Evolutionary conservation across 1,140 invertebrate species (phyloP).

Genomic region (Ectropis grisescens): DNA sequence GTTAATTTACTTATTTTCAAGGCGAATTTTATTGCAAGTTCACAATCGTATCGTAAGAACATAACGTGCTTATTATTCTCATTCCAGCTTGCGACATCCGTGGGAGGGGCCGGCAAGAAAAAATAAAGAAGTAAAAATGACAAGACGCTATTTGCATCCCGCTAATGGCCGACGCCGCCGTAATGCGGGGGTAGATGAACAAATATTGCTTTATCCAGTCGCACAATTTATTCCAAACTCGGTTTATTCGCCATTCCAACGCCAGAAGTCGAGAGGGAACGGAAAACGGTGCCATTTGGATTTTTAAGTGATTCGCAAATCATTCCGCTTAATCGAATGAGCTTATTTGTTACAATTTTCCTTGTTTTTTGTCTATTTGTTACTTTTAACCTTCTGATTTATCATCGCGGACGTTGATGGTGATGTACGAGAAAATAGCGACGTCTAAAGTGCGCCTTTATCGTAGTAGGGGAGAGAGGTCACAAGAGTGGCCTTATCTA

Average conservation of each 20-base stretch:
- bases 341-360: constrained; percentile 43
- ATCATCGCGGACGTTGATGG: background rate
- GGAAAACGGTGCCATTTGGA: constrained; percentile 49
- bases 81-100: constrained; percentile 26
- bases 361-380: constrained; percentile 22
- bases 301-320: constrained; percentile 59
- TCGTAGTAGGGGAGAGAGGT: constrained; percentile 24
- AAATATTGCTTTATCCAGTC: constrained; percentile 69
- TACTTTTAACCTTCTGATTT: constrained; percentile 2
- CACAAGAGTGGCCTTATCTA: constrained; percentile 41
- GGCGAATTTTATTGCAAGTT: constrained; percentile 22
- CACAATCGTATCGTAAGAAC: constrained; percentile 35
- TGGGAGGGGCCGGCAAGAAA: constrained; percentile 41
- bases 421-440: constrained; percentile 10
- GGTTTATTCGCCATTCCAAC: constrained; percentile 53
- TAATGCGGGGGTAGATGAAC: constrained; percentile 67
- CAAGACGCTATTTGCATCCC: constrained; percentile 69
- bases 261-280: constrained; percentile 42
- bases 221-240: constrained; percentile 65
- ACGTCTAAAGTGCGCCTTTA: constrained; percentile 17
- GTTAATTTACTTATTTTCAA: too few relatives aligned
- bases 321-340: constrained; percentile 57
- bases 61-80: too few relatives aligned
- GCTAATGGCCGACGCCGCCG: constrained; percentile 58
- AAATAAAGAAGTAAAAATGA: constrained; percentile 68